These are phyloP conservation scores for Bactericera cockerelli DNA, from an alignment of 1,140 invertebrate species.

Conservation along the genomic window DNA sequence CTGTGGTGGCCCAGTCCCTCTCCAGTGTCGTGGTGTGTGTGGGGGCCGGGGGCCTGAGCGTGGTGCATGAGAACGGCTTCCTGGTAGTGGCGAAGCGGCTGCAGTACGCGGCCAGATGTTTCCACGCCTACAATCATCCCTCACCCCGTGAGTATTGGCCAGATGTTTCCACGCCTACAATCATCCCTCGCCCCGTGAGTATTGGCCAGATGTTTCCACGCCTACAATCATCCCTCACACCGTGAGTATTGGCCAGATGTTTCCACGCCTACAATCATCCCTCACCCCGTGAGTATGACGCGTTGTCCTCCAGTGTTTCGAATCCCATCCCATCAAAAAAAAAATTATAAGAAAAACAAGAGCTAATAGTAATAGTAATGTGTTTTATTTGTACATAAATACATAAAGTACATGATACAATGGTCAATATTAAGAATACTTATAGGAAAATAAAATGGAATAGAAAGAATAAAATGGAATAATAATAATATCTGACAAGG, in stretches of 20 bases:
- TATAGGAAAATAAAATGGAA: no score
- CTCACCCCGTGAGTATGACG: neutral
- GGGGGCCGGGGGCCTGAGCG: neutral
- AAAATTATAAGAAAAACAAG: no score
- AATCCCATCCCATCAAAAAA: no score
- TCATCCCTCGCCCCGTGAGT: conserved; percentile 1
- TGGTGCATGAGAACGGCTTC: neutral
- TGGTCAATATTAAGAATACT: no score
- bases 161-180: neutral
- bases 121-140: neutral
- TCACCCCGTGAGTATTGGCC: neutral
- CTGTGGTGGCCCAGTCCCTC: neutral
- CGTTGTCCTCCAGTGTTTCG: neutral
- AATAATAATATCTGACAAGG: no score
- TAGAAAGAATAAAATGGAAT: no score
- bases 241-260: neutral
- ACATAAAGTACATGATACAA: no score
- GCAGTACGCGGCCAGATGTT: neutral
- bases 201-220: neutral
- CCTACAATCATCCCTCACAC: neutral
- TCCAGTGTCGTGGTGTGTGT: conserved; percentile 3
- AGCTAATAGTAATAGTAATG: no score
- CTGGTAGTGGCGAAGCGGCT: neutral
- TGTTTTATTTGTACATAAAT: no score
- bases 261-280: neutral